These are phyloP conservation scores for Istiophorus platypterus DNA, from an alignment of 2,113 vertebrate genomes.

Conservation along the genomic window DNA sequence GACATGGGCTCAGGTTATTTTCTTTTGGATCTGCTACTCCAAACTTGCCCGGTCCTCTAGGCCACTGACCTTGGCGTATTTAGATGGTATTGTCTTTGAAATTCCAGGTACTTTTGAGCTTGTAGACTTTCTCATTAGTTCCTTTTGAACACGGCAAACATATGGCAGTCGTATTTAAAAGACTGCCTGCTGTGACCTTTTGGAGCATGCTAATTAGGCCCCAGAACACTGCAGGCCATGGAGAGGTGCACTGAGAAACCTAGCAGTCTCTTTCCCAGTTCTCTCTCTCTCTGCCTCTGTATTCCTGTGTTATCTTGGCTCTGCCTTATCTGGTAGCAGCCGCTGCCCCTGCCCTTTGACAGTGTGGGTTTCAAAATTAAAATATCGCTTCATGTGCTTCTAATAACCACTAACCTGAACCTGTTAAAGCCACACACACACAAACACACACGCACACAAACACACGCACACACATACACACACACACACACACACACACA, in stretches of 20 bases:
- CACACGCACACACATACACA: no score
- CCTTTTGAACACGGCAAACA: constrained; percentile 91
- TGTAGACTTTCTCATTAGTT: constrained; percentile 93
- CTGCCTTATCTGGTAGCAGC: constrained; percentile 91
- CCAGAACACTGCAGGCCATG: constrained; percentile 88
- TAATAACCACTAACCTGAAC: constrained; percentile 97
- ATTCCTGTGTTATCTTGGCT: constrained; percentile 72
- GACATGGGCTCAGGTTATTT: constrained; percentile 79
- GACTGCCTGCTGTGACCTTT: constrained; percentile 96
- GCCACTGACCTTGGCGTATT: constrained; percentile 81
- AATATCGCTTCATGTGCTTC: constrained; percentile 99
- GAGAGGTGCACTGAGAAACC: constrained; percentile 81
- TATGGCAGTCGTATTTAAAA: constrained; percentile 92
- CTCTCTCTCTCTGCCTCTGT: constrained; percentile 67
- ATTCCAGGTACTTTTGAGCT: constrained; percentile 86
- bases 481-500: no score
- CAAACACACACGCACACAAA: no score
- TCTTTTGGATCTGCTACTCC: constrained; percentile 70
- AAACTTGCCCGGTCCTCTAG: constrained; percentile 68
- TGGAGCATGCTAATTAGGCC: constrained; percentile 95
- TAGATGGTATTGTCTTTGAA: constrained; percentile 88
- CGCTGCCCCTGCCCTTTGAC: constrained; percentile 83
- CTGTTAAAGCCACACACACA: no score
- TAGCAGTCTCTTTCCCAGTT: constrained; percentile 73
- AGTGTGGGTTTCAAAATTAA: constrained; percentile 98